Percentiles rank a stretch among this genome's conserved stretches.
Evolutionary conservation across 2,113 vertebrate genomes (phyloP).

Genomic region (Cololabis saira): DNA sequence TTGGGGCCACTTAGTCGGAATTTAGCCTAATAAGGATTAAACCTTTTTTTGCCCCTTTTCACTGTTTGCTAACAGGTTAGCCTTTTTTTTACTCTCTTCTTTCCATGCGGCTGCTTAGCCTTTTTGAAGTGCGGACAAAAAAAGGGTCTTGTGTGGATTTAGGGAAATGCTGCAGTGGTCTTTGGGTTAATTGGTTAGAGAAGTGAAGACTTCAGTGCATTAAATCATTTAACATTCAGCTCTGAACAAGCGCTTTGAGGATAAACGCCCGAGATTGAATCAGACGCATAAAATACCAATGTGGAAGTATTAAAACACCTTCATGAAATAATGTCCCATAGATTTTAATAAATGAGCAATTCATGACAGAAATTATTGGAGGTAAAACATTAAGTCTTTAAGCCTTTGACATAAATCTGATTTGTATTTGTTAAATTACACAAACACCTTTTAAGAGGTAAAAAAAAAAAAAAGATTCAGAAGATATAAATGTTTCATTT

Average conservation of each 20-base stretch:
- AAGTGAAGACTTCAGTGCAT: conserved; percentile 91
- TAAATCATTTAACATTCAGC: conserved; percentile 95
- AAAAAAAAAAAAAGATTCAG: too few relatives aligned
- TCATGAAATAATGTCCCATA: background rate
- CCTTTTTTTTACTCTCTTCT: conserved; percentile 90
- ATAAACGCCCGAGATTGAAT: conserved; percentile 77
- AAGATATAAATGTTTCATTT: too few relatives aligned
- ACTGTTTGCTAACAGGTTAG: conserved; percentile 97
- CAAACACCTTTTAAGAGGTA: background rate
- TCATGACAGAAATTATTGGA: background rate
- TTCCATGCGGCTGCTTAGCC: conserved; percentile 88
- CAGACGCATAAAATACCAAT: conserved; percentile 61
- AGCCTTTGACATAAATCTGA: background rate
- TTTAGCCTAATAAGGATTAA: conserved; percentile 99
- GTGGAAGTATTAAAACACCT: conserved; percentile 62
- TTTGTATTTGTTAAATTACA: conserved; percentile 15
- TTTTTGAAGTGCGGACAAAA: conserved; percentile 88
- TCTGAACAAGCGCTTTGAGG: conserved; percentile 67
- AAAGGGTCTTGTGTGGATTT: conserved; percentile 92
- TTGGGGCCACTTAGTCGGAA: conserved; percentile 93
- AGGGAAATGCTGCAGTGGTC: conserved; percentile 91
- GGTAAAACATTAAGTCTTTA: background rate
- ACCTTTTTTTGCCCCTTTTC: conserved; percentile 84
- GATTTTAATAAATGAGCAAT: conserved; percentile 16
- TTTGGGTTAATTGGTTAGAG: conserved; percentile 95